Evolutionary conservation across 2,113 vertebrate species (phyloP).

Genomic region (Brachypteracias leptosomus): DNA sequence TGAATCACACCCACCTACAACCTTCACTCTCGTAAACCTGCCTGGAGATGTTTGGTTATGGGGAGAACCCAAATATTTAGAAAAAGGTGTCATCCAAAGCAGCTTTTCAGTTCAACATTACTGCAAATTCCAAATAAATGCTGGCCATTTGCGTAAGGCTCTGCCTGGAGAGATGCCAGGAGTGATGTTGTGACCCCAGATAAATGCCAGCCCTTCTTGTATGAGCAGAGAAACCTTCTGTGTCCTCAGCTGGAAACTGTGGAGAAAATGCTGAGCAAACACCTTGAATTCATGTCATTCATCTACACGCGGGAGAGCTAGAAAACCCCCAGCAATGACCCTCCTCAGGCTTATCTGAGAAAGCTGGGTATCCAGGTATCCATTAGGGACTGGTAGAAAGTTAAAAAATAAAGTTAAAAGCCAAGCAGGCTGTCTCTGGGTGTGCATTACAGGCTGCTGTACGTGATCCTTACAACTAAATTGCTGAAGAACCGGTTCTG

Average conservation of each 20-base stretch:
- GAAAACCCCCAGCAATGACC: neutral
- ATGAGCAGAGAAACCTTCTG: fast-evolving
- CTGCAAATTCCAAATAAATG: neutral
- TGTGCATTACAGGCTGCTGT: neutral
- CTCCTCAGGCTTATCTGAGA: neutral
- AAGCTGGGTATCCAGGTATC: neutral
- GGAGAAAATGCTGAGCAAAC: neutral
- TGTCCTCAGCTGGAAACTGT: neutral
- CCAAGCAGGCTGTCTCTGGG: neutral
- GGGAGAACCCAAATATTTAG: neutral
- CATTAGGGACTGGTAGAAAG: neutral
- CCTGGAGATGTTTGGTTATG: neutral
- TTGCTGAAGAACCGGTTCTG: neutral
- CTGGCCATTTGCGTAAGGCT: neutral
- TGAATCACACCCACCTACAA: neutral
- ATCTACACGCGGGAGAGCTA: fast-evolving
- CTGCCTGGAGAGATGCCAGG: neutral
- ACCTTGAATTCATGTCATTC: fast-evolving
- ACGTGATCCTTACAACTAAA: neutral
- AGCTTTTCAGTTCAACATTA: neutral
- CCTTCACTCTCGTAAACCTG: neutral
- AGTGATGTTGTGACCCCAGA: neutral
- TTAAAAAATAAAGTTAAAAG: neutral
- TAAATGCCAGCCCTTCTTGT: neutral
- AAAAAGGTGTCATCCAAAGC: neutral